Base-by-base conservation (phyloP, 2,797 vertebrate species). In the Sebastiscus albofasciatus region DNA sequence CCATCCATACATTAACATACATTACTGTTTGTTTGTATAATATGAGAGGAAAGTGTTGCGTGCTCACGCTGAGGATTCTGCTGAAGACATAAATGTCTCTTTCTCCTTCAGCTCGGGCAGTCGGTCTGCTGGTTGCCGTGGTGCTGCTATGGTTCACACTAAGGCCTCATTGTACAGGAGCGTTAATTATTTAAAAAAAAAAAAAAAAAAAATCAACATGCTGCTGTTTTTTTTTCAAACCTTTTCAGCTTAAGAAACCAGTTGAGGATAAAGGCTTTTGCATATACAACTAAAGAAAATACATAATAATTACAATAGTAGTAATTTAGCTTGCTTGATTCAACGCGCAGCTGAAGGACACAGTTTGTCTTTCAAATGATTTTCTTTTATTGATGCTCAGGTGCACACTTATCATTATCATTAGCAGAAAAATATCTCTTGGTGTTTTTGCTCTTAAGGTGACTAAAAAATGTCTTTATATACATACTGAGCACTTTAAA, bases 1-100 rank as follows among this genome's bases (percentile, higher is more conserved):
- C 34, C 74, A 56, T 73, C 72, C 82, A 79, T 92, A 65, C 75
- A 88, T 87, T 90, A 89, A 80, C 87, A 90, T 89, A 77, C 83
- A 90, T 82, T 83, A 86, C 70, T 67, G 68, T 84, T 79, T 83
- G 74, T 92, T 84, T 89, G 75, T 58, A 56, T 75, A 80, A 60
- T 71, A 52, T 24, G 29, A 73, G 26, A 7, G 71, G 59, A 66
- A 72, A 20, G 27, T 67, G 58, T 14, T 68, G 49, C 56, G 36
- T 14, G n/a, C 52, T 56, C 56, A 42, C 67, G 67, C 58, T 8
- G 36, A 72, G 26, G 26, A 54, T 72, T 55, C 33, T 22, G 49
- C 65, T 61, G 6, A 18, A 72, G 24, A 59, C 59, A n/a, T 12
- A 26, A 33, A 66, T 27, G 55, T 69, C 68, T 89, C 75, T 77